These are phyloP conservation scores for Chionis minor DNA, from an alignment of 2,113 vertebrate genomes.

Conservation along the genomic window DNA sequence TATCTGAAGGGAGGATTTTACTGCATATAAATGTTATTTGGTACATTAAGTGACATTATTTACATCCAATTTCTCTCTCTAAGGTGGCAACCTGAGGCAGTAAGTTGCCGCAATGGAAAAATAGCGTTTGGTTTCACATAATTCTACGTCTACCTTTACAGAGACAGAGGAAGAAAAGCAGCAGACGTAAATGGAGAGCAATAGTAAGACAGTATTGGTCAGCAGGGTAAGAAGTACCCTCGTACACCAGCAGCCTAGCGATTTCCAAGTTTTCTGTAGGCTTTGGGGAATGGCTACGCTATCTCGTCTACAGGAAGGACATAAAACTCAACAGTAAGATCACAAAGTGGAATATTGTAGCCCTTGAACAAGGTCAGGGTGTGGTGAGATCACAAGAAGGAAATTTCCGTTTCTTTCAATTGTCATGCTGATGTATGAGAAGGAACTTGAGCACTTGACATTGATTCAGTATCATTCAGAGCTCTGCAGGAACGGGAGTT, in stretches of 20 bases:
- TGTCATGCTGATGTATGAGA: neutral
- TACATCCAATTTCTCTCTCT: slow-evolving; percentile 32
- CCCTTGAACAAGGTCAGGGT: neutral
- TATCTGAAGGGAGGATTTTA: slow-evolving; percentile 50
- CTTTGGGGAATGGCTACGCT: neutral
- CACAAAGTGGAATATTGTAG: neutral
- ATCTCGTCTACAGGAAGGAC: neutral
- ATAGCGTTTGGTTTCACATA: neutral
- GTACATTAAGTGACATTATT: slow-evolving; percentile 53
- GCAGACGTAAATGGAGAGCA: neutral
- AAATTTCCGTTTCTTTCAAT: slow-evolving; percentile 12
- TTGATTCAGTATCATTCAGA: slow-evolving; percentile 9
- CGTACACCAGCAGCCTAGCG: neutral
- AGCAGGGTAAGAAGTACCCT: neutral
- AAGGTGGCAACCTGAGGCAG: slow-evolving; percentile 6
- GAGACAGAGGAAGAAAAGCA: neutral
- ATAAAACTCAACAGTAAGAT: neutral
- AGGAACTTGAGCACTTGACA: neutral
- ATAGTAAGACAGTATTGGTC: neutral
- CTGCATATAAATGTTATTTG: slow-evolving; percentile 35
- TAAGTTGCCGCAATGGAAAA: neutral
- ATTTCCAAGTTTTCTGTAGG: neutral
- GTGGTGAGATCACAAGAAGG: neutral
- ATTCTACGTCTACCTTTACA: neutral
- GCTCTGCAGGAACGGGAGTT: neutral